Base-by-base conservation (phyloP, 1,140 invertebrate species). In the Ctenoplectra terminalis region DNA sequence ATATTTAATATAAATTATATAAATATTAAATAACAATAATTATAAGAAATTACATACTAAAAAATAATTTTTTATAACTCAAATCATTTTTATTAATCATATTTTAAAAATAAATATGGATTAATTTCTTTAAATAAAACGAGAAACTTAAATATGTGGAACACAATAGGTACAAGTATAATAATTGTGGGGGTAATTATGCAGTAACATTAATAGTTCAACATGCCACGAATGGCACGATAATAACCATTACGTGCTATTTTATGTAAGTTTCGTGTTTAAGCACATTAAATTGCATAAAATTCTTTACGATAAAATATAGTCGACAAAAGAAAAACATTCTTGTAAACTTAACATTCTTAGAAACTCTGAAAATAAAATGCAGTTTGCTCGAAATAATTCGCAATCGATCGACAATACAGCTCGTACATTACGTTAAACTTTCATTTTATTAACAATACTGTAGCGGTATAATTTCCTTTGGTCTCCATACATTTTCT, bases 211-310 rank as follows among this genome's bases (percentile, higher is more conserved):
- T 64, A 48, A 52, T 69, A 40, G 17, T 72, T 72, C 20, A 43
- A 50, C 26, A 13, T 67, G 46, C 43, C 52, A 58, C 23, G 23
- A 58, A 46, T 46, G 29, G n/a, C 66, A 58, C n/a, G n/a, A 34
- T 26, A 70, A 40, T 79, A 29, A 71, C n/a, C 26, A 52, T 79
- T 31, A 78, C 20, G 75, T 77, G 56, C 34, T 43, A 17, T 43
- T 76, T 67, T 26, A 76, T 34, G 17, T 43, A 69, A 70, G 17
- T 78, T 67, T 78, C 64, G 63, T 48, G 64, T 37, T 37, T 29
- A 58, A 37, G 29, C 40, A 34, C 17, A 71, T 78, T 61, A 61
- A 58, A 29, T 60, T 50, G 43, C n/a, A 40, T 54, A 79, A 37
- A 29, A 29, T 40, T 40, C 23, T 40, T 40, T 37, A 20, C 20